phyloP scores from a whole-genome alignment of 2,797 vertebrate genomes.

The Leptodactylus fallax region DNA sequence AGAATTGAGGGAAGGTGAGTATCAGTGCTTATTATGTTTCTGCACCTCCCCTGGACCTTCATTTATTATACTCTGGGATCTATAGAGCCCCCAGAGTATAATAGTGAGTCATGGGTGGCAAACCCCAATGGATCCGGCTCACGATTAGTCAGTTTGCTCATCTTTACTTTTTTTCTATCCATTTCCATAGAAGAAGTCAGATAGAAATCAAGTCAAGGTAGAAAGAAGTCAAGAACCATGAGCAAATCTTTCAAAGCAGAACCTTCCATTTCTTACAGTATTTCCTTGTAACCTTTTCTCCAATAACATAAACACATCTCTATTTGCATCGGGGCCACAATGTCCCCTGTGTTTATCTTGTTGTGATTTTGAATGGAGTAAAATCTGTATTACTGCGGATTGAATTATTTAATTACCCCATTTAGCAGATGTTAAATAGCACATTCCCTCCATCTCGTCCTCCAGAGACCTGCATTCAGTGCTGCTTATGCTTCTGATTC shows the following conservation, averaged over 20 bases:
- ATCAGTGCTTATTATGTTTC: too few relatives aligned
- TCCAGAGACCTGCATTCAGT: conserved; percentile 27
- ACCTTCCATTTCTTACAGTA: not conserved
- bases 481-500: not conserved
- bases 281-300: not conserved
- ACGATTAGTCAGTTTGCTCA: too few relatives aligned
- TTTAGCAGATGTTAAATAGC: conserved; percentile 57
- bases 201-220: too few relatives aligned
- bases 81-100: too few relatives aligned
- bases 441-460: conserved; percentile 25
- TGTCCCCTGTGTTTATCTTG: conserved; percentile 31
- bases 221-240: too few relatives aligned
- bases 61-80: too few relatives aligned
- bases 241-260: not conserved
- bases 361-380: conserved; percentile 23
- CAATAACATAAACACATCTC: not conserved
- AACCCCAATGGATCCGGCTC: too few relatives aligned
- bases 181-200: too few relatives aligned
- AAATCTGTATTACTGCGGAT: not conserved
- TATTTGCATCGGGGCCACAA: not conserved
- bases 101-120: too few relatives aligned
- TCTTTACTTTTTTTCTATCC: too few relatives aligned
- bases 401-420: conserved; percentile 58
- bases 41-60: too few relatives aligned
- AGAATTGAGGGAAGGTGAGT: too few relatives aligned